Evolutionary conservation across 2,113 vertebrate genomes (phyloP).

Genomic region (Ictalurus furcatus): DNA sequence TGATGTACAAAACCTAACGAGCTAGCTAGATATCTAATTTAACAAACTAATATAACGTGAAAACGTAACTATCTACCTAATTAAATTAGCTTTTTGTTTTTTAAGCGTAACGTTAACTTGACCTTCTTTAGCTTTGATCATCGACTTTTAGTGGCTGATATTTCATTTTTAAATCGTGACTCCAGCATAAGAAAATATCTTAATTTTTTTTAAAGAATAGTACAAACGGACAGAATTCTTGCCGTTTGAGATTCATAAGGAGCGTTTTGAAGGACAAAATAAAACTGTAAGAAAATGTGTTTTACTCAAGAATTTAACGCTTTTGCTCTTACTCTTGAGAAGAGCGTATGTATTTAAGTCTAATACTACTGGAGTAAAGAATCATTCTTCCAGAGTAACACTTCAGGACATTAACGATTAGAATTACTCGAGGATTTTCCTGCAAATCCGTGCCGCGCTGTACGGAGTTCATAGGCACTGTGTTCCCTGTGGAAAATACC

Average conservation of each 20-base stretch:
- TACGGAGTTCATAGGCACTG: neutral
- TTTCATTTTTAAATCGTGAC: neutral
- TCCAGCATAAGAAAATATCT: neutral
- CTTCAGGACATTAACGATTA: neutral
- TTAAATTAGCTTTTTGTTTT: too few species aligned
- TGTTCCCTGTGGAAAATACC: constrained; percentile 4
- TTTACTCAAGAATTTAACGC: neutral
- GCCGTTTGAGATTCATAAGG: neutral
- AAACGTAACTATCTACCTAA: neutral
- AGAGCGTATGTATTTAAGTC: neutral
- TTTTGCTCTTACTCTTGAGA: neutral
- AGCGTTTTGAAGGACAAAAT: neutral
- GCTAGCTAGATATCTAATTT: neutral
- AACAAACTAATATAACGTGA: neutral
- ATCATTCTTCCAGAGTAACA: neutral
- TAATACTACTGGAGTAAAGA: neutral
- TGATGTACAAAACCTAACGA: too few species aligned
- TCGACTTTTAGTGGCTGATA: neutral
- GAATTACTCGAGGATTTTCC: neutral
- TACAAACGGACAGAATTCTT: neutral
- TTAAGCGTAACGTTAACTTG: too few species aligned
- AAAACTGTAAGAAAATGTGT: neutral
- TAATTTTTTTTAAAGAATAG: neutral
- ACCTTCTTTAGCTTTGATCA: neutral
- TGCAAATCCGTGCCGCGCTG: neutral